Evolutionary conservation across 2,888 invertebrate species (phyloP), one percentile per base, ranked within the genome.

Genomic region (Galeruca laticollis): DNA sequence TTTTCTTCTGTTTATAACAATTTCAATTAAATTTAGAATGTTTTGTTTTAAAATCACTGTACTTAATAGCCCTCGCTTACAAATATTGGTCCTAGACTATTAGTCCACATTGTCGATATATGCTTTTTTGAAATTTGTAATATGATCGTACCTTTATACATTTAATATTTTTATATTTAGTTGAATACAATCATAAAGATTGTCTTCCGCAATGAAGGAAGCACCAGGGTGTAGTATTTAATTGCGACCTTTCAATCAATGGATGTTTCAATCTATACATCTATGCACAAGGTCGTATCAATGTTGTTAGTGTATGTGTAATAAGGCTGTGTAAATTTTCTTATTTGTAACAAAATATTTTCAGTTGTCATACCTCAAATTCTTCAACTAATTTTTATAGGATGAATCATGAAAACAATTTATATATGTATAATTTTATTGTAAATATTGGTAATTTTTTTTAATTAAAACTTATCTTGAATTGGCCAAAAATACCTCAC

Each of bases 141-240:
- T 83, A 85, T 85, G 82, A 83, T 83, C 84, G 84, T 84, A 84
- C 83, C 83, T 83, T 83, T 85, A 85, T 85, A 86, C 84, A 85
- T 85, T 85, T 83, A 84, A 84, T 85, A 84, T 85, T 85, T 86
- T 86, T 85, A 84, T 85, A 86, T 84, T 86, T 85, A 83, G 83
- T 85, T 85, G 83, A 84, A 84, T 83, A 84, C 86, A 85, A 85
- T 86, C 85, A 83, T 82, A 79, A 82, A 81, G 84, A 85, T 86
- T 85, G 86, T 86, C 86, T 85, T 86, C 85, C 86, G 83, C 82
- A 83, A 80, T 81, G 80, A 83, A 82, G 84, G 84, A 84, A 84
- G 84, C 83, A 83, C 83, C 85, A 85, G 85, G 85, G 85, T 85
- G 85, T 84, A 84, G 84, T 83, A 83, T 83, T 85, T 84, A 84